Evolutionary conservation across 1,140 invertebrate species (phyloP).

Genomic region (Periplaneta americana): DNA sequence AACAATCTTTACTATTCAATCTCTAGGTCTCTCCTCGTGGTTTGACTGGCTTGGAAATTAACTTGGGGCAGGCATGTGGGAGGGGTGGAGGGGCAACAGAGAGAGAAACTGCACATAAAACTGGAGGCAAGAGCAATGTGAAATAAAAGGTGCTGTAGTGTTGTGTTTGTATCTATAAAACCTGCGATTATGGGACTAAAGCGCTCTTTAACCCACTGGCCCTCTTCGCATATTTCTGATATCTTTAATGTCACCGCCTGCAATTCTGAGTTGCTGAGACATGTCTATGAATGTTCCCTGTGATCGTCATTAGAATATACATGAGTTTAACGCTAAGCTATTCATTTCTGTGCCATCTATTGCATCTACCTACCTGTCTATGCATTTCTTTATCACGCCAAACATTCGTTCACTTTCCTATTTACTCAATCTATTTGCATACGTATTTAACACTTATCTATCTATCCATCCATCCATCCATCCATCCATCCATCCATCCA

Average conservation of each 20-base stretch:
- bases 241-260: background rate
- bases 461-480: too few relatives aligned
- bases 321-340: too few relatives aligned
- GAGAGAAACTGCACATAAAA: background rate
- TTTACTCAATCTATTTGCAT: too few relatives aligned
- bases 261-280: background rate
- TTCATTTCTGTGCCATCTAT: too few relatives aligned
- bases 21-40: background rate
- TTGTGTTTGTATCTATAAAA: background rate
- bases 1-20: conserved; percentile 9
- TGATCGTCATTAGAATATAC: background rate
- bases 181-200: background rate
- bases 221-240: background rate
- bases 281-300: background rate
- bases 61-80: background rate
- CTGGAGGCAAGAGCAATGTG: background rate
- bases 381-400: too few relatives aligned
- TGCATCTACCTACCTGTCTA: too few relatives aligned
- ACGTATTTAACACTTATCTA: too few relatives aligned
- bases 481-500: too few relatives aligned
- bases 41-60: background rate
- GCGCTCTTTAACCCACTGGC: background rate
- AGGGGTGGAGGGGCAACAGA: too few relatives aligned
- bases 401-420: too few relatives aligned
- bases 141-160: background rate